phyloP scores from a whole-genome alignment of 2,113 vertebrate species.

The Vidua macroura region DNA sequence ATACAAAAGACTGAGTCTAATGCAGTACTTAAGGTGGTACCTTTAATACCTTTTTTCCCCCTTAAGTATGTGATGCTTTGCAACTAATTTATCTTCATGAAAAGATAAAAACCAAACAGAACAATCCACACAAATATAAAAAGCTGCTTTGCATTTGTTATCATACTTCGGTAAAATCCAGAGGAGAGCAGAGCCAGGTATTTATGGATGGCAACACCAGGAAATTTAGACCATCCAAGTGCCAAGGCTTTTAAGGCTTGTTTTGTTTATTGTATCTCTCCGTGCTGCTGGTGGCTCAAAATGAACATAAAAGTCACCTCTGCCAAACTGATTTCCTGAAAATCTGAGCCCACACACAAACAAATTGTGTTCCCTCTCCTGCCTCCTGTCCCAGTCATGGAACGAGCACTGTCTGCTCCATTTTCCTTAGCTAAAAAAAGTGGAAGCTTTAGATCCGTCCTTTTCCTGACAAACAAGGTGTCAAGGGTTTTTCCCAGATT shows the following conservation, averaged over 20 bases:
- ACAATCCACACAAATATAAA: background rate
- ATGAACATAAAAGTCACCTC: background rate
- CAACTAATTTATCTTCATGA: background rate
- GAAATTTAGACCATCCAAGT: background rate
- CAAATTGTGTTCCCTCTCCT: background rate
- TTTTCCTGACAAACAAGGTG: background rate
- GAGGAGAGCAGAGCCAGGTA: background rate
- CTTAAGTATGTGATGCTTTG: background rate
- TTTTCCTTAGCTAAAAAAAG: background rate
- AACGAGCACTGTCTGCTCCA: background rate
- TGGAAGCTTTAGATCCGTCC: background rate
- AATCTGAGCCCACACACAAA: background rate
- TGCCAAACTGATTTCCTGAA: conserved; percentile 13
- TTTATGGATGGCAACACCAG: background rate
- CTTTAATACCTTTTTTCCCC: rapidly evolving
- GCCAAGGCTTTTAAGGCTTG: background rate
- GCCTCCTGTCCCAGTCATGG: background rate
- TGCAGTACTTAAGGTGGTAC: background rate
- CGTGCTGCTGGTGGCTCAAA: background rate
- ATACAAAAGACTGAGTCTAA: background rate
- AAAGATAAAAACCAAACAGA: background rate
- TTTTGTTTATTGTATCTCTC: background rate
- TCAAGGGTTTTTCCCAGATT: background rate
- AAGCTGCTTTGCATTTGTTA: background rate
- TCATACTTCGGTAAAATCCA: background rate